Evolutionary conservation across 2,113 vertebrate species (phyloP), one percentile per base, ranked within the genome.

Genomic region (Pyxicephalus adspersus): DNA sequence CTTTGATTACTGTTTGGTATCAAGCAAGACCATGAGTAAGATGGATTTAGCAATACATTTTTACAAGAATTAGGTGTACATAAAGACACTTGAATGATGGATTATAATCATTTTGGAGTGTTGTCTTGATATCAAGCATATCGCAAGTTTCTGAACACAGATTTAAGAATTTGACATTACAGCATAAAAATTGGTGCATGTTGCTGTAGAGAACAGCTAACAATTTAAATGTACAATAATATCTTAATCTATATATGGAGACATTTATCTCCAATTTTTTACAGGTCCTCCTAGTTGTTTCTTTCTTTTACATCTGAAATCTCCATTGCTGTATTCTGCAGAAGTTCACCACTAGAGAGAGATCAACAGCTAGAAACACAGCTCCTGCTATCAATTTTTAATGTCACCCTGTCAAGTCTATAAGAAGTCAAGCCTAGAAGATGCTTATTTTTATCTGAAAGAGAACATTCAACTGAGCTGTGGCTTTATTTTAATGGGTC

Each of bases 41-140:
- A 81, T 64, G 61, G 79, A 64, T 72, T 81, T 52, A 81, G 79
- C 57, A 45, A 71, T 64, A 63, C 38, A 51, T 50, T 64, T 20
- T 64, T 26, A 34, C 52, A 51, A 71, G 31, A 61, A 61, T 80
- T 72, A 71, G 63, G 57, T 58, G 60, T 54, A 74, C 71, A 58
- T 74, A 60, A 72, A 72, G 68, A 55, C 68, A 72, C 68, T 72
- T 54, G 71, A 29, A 29, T 60, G 71, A 74, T 60, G 58, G 54
- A 74, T 74, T 74, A 38, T 74, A 74, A 57, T 60, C 54, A 29
- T 38, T 17, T 31, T 50, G 34, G 51, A 55, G n/a, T 17, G 63
- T n/a, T 74, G 71, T 31, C n/a, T 64, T 64, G n/a, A 64, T 64
- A 38, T 68, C 13, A 81, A 25, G 50, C 29, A 26, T 28, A 73